Conservation (phyloP, 2,797 vertebrate species). For the Gorsachius magnificus region DNA sequence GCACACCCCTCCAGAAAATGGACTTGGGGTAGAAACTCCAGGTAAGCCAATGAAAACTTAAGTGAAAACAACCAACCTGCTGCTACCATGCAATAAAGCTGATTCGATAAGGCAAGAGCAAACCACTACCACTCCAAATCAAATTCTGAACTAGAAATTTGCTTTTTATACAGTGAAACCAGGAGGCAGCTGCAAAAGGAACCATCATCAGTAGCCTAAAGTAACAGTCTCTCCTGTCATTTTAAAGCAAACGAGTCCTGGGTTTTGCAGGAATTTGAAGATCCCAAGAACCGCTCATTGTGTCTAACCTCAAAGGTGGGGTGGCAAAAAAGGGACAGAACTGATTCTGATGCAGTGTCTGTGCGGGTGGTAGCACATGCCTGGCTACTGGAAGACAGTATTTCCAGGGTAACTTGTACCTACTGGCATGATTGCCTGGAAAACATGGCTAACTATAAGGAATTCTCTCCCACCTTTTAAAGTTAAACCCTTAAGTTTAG, state of each 20-base stretch:
- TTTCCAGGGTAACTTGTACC: neutral
- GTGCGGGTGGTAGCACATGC: neutral
- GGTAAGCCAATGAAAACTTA: neutral
- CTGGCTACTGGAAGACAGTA: neutral
- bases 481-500: neutral
- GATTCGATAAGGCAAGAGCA: neutral
- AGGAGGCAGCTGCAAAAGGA: neutral
- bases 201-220: neutral
- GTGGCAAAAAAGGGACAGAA: neutral
- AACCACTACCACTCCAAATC: neutral
- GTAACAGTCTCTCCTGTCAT: neutral
- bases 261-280: neutral
- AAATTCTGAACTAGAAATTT: neutral
- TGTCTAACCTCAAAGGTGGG: neutral
- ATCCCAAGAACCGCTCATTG: neutral
- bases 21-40: neutral
- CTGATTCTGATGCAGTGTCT: neutral
- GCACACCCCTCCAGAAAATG: neutral
- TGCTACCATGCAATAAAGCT: neutral
- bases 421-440: neutral
- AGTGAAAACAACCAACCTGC: neutral
- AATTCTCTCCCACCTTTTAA: neutral
- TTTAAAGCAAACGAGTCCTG: neutral
- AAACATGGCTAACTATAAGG: neutral
- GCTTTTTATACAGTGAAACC: neutral